Evolutionary conservation across 1,140 invertebrate genomes (phyloP).

Genomic region (Globodera rostochiensis): DNA sequence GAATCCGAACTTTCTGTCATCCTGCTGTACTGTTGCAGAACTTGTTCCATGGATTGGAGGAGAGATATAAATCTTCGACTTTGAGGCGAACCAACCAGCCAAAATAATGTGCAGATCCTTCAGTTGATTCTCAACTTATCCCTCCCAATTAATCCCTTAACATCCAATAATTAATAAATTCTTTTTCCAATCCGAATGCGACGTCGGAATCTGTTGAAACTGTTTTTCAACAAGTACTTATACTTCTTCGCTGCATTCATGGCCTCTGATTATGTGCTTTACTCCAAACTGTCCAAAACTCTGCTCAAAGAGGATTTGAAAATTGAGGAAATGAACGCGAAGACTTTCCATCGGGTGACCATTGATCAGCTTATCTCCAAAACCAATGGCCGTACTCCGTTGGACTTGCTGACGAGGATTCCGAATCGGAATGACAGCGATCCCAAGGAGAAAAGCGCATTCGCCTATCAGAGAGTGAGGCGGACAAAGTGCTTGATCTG

Average conservation of each 20-base stretch:
- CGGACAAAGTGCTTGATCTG: not conserved
- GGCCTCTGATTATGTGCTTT: not conserved
- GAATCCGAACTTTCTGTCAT: too few relatives aligned
- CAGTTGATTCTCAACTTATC: not conserved
- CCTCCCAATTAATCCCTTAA: not conserved
- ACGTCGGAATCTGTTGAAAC: not conserved
- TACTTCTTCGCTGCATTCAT: not conserved
- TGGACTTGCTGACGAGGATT: constrained; percentile 7
- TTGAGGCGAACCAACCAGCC: not conserved
- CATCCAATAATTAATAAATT: not conserved
- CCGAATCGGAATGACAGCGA: not conserved
- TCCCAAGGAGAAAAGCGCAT: not conserved
- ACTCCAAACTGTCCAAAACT: not conserved
- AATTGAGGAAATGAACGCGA: not conserved
- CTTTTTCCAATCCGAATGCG: not conserved
- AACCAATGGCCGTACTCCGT: not conserved
- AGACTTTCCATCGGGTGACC: constrained; percentile 2
- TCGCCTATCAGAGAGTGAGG: not conserved
- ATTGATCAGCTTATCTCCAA: constrained; percentile 11
- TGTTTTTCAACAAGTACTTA: constrained; percentile 4
- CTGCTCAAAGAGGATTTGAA: not conserved
- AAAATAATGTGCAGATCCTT: too few relatives aligned
- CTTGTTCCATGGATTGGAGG: too few relatives aligned
- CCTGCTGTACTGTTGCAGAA: too few relatives aligned
- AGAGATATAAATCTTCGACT: not conserved